phyloP scores from a whole-genome alignment of 2,113 vertebrate species.

The Procapra przewalskii region DNA sequence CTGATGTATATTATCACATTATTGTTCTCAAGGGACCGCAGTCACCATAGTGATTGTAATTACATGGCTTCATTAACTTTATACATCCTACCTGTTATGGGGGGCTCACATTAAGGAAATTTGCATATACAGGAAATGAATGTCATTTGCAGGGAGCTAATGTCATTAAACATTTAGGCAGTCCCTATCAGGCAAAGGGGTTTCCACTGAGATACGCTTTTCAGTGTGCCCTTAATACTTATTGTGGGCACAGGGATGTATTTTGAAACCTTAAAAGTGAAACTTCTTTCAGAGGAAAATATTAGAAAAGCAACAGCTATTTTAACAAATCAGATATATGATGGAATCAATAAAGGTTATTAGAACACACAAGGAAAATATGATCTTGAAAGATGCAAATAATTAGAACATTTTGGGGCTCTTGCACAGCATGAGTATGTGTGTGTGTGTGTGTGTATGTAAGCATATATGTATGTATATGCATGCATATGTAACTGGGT shows the following conservation, averaged over 20 bases:
- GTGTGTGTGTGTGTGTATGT: not conserved
- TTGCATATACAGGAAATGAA: conserved; percentile 94
- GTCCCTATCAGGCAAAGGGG: conserved; percentile 77
- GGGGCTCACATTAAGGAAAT: conserved; percentile 88
- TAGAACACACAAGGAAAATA: conserved; percentile 20
- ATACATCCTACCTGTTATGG: conserved; percentile 88
- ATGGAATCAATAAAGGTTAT: conserved; percentile 26
- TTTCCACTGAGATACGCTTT: conserved; percentile 67
- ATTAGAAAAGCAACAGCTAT: conserved; percentile 54
- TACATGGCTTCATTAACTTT: conserved; percentile 95
- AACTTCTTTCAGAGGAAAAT: conserved; percentile 36
- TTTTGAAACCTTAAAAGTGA: conserved; percentile 54
- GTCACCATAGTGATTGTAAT: conserved; percentile 93
- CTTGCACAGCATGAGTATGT: not conserved
- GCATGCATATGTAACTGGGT: not conserved
- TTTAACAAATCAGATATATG: conserved; percentile 62
- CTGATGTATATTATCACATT: conserved; percentile 85
- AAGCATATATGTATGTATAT: not conserved
- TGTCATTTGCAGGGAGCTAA: conserved; percentile 84
- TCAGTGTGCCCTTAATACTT: conserved; percentile 61
- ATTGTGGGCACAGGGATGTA: conserved; percentile 11
- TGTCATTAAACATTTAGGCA: conserved; percentile 87
- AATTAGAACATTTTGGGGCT: not conserved
- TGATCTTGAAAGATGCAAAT: not conserved
- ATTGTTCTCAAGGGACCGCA: conserved; percentile 83